Base-by-base conservation (phyloP, 1,140 invertebrate species). In the Sogatella furcifera region DNA sequence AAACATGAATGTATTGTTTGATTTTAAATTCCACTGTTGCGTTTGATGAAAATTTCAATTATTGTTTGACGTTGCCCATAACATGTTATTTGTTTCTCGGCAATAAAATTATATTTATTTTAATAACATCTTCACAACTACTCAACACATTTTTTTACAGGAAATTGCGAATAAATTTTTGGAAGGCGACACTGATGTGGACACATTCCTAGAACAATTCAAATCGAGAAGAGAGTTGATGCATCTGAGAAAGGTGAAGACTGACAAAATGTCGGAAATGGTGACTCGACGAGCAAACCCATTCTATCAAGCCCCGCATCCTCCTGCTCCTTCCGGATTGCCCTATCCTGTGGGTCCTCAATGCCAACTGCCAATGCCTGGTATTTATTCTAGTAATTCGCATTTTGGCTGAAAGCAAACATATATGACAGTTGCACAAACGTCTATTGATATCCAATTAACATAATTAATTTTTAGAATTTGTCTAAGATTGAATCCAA, bases 231-330 rank as follows among this genome's bases (percentile, higher is more conserved):
- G 68, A 28, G 68, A 67, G 54, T 9, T 60, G 19, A 69, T 68
- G 68, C 68, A 69, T 64, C 34, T 69, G 22, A 55, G 66, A 10
- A 62, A 61, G 57, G 67, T 68, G 41, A 69, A 69, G 60, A 57
- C 65, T 22, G 68, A 69, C 53, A 69, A 69, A 62, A 68, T 69
- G 67, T 49, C 64, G 28, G 68, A 69, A 59, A 61, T 69, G 59
- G 19, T 69, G 1, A 62, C 24, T 31, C 38, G 44, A 52, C 52
- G 60, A 17, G 56, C 55, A 11, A 52, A 55, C 6, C 31, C 46
- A 15, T 52, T 52, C 19, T 28, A 10, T 15, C 22, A 41, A 13
- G 52, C 52, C 8, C 41, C 59, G 4, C 52, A 60, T 17, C 59
- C 59, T 31, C 15, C 49, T 6, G 58, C 21, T n/a, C 46, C 59